phyloP scores from a whole-genome alignment of 2,888 invertebrate genomes.

The Papilio protenor region DNA sequence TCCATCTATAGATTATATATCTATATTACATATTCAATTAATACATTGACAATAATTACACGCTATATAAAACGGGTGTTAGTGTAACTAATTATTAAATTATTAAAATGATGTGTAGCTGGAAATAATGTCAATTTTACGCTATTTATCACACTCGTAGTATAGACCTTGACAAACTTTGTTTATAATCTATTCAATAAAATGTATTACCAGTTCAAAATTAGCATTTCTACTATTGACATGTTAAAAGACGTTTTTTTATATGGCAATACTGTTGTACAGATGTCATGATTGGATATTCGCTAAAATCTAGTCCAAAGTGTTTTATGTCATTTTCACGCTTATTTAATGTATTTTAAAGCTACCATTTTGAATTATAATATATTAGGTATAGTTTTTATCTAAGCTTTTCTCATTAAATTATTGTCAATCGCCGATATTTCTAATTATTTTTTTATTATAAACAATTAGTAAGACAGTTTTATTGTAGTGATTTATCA shows the following conservation, averaged over 20 bases:
- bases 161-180: constrained; percentile 11
- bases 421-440: background rate
- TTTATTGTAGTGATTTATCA: background rate
- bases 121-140: constrained; percentile 32
- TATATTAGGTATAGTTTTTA: background rate
- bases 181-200: background rate
- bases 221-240: background rate
- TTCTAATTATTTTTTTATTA: background rate
- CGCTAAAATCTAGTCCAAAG: background rate
- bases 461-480: background rate
- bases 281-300: background rate
- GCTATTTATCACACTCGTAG: background rate
- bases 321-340: background rate
- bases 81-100: constrained; percentile 52
- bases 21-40: constrained; percentile 49
- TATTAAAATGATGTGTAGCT: constrained; percentile 27
- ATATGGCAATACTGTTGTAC: background rate
- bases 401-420: background rate
- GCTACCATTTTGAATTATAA: background rate
- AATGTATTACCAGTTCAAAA: background rate
- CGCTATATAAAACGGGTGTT: constrained; percentile 51
- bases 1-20: background rate
- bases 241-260: background rate
- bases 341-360: background rate
- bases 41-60: constrained; percentile 62